A percentile compares a stretch with the other conserved stretches of the same genome.
Conservation (phyloP, 2,797 vertebrate species). For the Alcedo quadribrachys region DNA sequence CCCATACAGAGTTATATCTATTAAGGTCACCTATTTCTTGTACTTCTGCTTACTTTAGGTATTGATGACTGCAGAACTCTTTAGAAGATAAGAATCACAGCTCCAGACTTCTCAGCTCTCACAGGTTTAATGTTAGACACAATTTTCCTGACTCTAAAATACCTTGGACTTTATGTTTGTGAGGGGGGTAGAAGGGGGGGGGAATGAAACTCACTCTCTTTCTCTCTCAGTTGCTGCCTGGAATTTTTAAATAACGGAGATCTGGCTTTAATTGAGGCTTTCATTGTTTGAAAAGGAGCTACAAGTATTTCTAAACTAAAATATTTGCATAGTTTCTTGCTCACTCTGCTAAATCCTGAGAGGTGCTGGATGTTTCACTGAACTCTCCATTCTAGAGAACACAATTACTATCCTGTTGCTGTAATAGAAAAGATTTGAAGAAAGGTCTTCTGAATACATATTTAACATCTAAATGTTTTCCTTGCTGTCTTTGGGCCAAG, state of each 20-base stretch:
- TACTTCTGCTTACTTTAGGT: slow-evolving; percentile 58
- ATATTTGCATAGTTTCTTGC: slow-evolving; percentile 67
- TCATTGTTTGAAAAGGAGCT: slow-evolving; percentile 65
- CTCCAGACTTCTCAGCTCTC: slow-evolving; percentile 50
- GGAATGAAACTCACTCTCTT: background rate
- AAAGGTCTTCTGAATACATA: slow-evolving; percentile 68
- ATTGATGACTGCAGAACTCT: slow-evolving; percentile 72
- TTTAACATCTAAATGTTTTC: slow-evolving; percentile 72
- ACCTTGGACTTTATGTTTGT: slow-evolving; percentile 14
- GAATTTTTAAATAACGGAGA: slow-evolving; percentile 55
- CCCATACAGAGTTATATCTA: slow-evolving; percentile 76
- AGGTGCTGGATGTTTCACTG: slow-evolving; percentile 36
- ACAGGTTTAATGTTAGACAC: slow-evolving; percentile 28
- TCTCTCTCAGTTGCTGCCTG: slow-evolving; percentile 34
- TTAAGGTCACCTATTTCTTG: slow-evolving; percentile 78
- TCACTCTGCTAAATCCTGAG: slow-evolving; percentile 32
- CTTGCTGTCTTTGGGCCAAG: slow-evolving; percentile 68
- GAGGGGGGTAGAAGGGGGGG: background rate
- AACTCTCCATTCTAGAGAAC: background rate
- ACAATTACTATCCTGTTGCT: slow-evolving; percentile 55
- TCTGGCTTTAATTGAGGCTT: slow-evolving; percentile 62
- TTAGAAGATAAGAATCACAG: slow-evolving; percentile 69
- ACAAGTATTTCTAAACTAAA: slow-evolving; percentile 57
- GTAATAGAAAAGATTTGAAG: slow-evolving; percentile 43
- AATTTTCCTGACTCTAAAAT: slow-evolving; percentile 28